Conservation (phyloP, 2,797 vertebrate species). For the Anabacerthia variegaticeps region DNA sequence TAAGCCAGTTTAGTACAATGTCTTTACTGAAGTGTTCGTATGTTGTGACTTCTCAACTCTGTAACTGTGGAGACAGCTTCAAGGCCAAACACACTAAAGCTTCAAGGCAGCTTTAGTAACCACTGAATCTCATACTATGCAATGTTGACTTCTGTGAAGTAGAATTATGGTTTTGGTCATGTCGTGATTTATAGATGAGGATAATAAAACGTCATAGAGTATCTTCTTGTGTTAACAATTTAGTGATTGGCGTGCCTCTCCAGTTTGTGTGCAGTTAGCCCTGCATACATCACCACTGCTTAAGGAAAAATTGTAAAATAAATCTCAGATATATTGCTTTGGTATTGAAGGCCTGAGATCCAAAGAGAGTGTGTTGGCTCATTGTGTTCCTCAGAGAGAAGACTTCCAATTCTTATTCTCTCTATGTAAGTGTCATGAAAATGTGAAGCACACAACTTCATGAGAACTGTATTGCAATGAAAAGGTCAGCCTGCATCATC, state of each 20-base stretch:
- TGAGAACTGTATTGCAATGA: neutral
- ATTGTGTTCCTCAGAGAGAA: neutral
- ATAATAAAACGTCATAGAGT: neutral
- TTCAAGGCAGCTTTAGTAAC: neutral
- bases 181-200: neutral
- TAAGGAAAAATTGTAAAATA: conserved; percentile 11
- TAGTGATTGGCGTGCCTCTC: neutral
- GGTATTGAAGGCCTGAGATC: neutral
- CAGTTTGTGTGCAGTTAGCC: neutral
- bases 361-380: neutral
- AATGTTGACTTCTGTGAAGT: neutral
- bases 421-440: neutral
- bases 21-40: neutral
- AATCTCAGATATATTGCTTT: neutral
- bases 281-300: neutral
- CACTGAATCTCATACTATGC: accelerated
- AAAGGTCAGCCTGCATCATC: neutral
- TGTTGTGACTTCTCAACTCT: neutral
- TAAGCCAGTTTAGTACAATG: neutral
- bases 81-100: conserved; percentile 1
- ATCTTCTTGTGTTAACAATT: neutral
- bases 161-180: neutral
- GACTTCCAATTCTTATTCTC: neutral
- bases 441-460: neutral
- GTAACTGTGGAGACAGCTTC: conserved; percentile 24